Evolutionary conservation across 2,797 vertebrate species (phyloP).

Genomic region (Microctenopoma lineatum): DNA sequence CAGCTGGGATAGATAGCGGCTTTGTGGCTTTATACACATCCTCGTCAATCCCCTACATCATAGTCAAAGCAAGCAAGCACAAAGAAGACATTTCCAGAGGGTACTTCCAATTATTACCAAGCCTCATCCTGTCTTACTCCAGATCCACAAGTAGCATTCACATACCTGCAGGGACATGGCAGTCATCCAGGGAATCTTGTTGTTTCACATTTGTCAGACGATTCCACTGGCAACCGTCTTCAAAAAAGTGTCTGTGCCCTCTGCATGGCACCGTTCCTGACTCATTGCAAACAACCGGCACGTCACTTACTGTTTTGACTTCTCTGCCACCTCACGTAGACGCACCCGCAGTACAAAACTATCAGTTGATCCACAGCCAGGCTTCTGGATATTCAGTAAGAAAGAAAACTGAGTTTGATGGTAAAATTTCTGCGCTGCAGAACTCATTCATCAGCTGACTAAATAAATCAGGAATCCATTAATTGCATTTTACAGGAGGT

Average conservation of each 20-base stretch:
- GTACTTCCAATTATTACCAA: conserved; percentile 36
- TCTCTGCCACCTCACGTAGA: conserved; percentile 3
- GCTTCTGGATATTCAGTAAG: conserved; percentile 5
- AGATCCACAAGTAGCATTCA: conserved; percentile 28
- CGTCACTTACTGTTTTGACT: conserved; percentile 34
- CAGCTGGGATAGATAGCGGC: conserved; percentile 37
- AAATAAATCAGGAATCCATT: conserved; percentile 75
- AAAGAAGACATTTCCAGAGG: conserved; percentile 50
- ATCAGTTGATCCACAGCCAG: conserved; percentile 4
- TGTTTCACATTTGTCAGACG: conserved; percentile 52
- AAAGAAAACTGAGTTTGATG: neutral
- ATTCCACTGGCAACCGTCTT: conserved; percentile 39
- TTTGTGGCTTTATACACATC: conserved; percentile 40
- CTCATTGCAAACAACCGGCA: conserved; percentile 38
- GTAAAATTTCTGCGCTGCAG: conserved; percentile 11
- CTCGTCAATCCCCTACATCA: conserved; percentile 48
- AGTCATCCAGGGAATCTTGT: conserved; percentile 47
- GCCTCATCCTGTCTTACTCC: conserved; percentile 21
- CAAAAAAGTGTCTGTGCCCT: conserved; percentile 34
- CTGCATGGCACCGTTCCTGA: conserved; percentile 27
- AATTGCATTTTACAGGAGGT: conserved; percentile 60
- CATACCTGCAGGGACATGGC: conserved; percentile 51
- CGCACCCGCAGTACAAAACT: conserved; percentile 24
- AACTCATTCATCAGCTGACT: conserved; percentile 61
- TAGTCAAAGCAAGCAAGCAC: conserved; percentile 46